Evolutionary conservation across 2,888 invertebrate genomes (phyloP).

Genomic region (Acronicta psi): DNA sequence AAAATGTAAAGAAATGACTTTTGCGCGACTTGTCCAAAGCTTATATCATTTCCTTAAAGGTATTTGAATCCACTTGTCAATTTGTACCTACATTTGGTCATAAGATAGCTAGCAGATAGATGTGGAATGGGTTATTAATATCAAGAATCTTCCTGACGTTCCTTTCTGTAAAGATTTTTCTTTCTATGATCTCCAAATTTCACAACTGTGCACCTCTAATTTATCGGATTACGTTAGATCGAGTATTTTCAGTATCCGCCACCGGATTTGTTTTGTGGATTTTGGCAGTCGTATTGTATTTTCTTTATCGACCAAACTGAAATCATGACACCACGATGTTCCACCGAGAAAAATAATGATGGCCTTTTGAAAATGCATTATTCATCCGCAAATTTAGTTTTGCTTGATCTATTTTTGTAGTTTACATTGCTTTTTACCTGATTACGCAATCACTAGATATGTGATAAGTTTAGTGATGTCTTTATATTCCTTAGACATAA

Average conservation of each 20-base stretch:
- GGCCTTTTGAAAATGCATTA: conserved; percentile 12
- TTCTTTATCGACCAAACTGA: conserved; percentile 19
- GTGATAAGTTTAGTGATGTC: too few relatives aligned
- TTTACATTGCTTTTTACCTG: conserved; percentile 6
- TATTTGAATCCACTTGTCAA: too few relatives aligned
- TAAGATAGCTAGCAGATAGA: too few relatives aligned
- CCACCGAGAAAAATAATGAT: conserved; percentile 21
- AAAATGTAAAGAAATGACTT: too few relatives aligned
- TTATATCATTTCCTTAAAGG: too few relatives aligned
- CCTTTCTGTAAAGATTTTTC: too few relatives aligned
- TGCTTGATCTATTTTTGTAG: not conserved
- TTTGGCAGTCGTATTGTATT: conserved; percentile 46
- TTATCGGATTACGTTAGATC: conserved; percentile 6
- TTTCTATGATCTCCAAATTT: too few relatives aligned
- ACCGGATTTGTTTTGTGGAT: conserved; percentile 33
- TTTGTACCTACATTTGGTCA: too few relatives aligned
- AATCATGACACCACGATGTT: conserved; percentile 8
- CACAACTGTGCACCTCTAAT: not conserved
- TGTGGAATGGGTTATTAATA: too few relatives aligned
- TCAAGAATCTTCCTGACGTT: not conserved
- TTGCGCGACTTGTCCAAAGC: too few relatives aligned
- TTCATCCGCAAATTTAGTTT: conserved; percentile 7
- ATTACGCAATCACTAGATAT: too few relatives aligned
- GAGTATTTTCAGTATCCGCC: conserved; percentile 14
- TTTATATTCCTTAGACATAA: too few relatives aligned